Percentiles rank a stretch among this genome's conserved stretches.
Evolutionary conservation across 2,888 invertebrate genomes (phyloP).

Genomic region (Chironomus tentans): DNA sequence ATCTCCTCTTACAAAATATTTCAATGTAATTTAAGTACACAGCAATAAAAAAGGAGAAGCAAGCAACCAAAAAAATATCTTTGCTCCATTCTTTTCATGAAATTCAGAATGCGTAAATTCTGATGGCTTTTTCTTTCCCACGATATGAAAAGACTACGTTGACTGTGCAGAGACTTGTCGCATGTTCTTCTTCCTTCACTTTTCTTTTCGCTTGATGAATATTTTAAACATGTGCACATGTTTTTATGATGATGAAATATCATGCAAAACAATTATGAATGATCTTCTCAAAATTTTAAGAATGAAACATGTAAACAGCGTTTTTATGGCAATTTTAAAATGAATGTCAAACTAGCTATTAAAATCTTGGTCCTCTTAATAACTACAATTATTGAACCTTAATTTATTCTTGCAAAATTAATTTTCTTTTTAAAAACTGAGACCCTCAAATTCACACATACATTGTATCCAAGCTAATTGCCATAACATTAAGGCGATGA

Average conservation of each 20-base stretch:
- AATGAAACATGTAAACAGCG: not conserved
- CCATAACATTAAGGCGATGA: too few species aligned
- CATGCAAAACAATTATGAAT: not conserved
- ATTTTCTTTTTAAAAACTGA: too few species aligned
- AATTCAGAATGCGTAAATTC: conserved; percentile 20
- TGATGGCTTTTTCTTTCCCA: conserved; percentile 19
- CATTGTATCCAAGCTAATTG: too few species aligned
- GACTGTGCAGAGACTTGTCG: not conserved
- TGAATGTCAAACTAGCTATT: too few species aligned
- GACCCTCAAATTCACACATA: too few species aligned
- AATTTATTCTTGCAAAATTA: too few species aligned
- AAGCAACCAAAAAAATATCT: too few species aligned
- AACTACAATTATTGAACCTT: too few species aligned
- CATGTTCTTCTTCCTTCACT: conserved; percentile 7
- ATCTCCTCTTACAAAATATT: conserved; percentile 12
- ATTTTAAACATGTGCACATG: not conserved
- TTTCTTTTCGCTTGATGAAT: not conserved
- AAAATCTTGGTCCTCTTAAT: too few species aligned
- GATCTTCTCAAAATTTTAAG: not conserved
- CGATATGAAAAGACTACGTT: conserved; percentile 3
- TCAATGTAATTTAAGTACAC: conserved; percentile 10
- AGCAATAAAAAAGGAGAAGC: conserved; percentile 8
- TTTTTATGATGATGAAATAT: conserved; percentile 4
- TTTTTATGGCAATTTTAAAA: too few species aligned
- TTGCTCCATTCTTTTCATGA: not conserved